Base-by-base conservation (phyloP, 2,888 invertebrate genomes). In the Nemotelus pantherinus region DNA sequence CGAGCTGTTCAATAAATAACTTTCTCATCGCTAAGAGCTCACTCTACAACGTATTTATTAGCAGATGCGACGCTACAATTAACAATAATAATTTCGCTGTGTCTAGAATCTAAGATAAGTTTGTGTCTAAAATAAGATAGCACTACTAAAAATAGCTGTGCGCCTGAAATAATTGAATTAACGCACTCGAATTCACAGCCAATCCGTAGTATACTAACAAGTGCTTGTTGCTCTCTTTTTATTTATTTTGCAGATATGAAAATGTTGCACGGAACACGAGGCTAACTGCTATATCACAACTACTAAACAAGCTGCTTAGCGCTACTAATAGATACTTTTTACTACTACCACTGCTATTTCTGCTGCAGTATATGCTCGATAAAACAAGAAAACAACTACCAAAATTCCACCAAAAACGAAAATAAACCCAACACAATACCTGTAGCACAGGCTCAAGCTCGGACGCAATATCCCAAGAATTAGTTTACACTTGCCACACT, bases 171-270 rank as follows among this genome's bases (percentile, higher is more conserved):
- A 74, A 74, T 74, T 45, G 39, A 74, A 74, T 74, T 74, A 60
- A 74, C 60, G 48, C 63, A 70, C 43, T 55, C 53, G 67, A 6
- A 5, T 6, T 48, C 70, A 70, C 2, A 68, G 3, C 41, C 10
- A 45, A 10, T 70, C 25, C 41, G 39, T 53, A 55, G 70, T 10
- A 77, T 79, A 80, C 79, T 80, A 80, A 80, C 80, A 79, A 80
- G 75, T 45, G 80, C 79, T 80, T 79, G 78, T 71, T 78, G 77
- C 78, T 68, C 76, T 79, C 67, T 79, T 77, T 25, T 76, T 78
- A 77, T 78, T 79, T 74, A 78, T 77, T 79, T 80, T 80, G 76
- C 80, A 80, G 80, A 80, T 80, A 75, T 80, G 78, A 71, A 80
- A 78, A 71, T 71, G 78, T 76, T 80, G 78, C 80, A 80, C 76